Conservation (phyloP, 2,888 invertebrate species). For the Abrostola tripartita region DNA sequence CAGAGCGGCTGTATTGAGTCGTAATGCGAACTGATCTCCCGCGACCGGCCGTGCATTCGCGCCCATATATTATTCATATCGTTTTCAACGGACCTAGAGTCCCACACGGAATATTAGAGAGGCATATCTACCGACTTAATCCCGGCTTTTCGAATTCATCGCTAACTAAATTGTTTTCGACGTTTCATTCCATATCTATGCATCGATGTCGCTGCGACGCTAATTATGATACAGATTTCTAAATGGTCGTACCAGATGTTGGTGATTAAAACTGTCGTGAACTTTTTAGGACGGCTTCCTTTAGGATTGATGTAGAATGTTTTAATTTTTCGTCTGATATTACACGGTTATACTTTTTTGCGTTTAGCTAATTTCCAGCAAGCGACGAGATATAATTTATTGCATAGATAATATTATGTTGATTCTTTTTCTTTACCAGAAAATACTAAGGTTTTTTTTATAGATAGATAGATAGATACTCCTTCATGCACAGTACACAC, state of each 20-base stretch:
- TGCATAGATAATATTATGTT: too few relatives aligned
- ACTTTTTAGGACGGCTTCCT: slow-evolving; percentile 56
- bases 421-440: too few relatives aligned
- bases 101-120: slow-evolving; percentile 87
- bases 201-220: slow-evolving; percentile 36
- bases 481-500: too few relatives aligned
- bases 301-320: slow-evolving; percentile 26
- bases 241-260: slow-evolving; percentile 66
- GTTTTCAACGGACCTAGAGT: slow-evolving; percentile 80
- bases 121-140: slow-evolving; percentile 74
- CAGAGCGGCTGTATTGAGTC: slow-evolving; percentile 45
- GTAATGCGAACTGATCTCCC: slow-evolving; percentile 71
- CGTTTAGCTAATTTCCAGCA: neutral
- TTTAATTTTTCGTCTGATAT: slow-evolving; percentile 18
- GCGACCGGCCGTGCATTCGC: slow-evolving; percentile 68
- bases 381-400: neutral
- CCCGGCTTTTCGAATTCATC: slow-evolving; percentile 79
- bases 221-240: slow-evolving; percentile 60
- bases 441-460: too few relatives aligned
- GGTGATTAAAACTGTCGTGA: slow-evolving; percentile 63
- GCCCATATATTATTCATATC: slow-evolving; percentile 83
- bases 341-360: neutral
- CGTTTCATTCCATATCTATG: slow-evolving; percentile 53
- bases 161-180: slow-evolving; percentile 84
- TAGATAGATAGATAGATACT: too few relatives aligned